phyloP scores from a whole-genome alignment of 2,113 vertebrate species.

The Aythya baeri region DNA sequence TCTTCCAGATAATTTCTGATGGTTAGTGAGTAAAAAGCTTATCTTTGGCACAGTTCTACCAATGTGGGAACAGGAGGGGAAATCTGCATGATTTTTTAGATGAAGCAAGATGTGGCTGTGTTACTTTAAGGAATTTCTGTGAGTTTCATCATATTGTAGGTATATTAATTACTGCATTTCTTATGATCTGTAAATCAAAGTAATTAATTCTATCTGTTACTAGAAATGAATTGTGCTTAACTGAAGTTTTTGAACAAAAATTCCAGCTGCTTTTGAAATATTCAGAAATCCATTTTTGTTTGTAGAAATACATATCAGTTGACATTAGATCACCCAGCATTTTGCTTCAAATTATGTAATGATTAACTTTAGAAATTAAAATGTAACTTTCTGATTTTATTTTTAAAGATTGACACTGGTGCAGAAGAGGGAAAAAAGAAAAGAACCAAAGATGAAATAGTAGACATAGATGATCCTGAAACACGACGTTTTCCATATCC shows the following conservation, averaged over 20 bases:
- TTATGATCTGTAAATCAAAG: conserved; percentile 10
- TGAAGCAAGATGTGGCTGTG: not conserved
- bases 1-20: not conserved
- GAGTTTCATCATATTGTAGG: not conserved
- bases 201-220: not conserved
- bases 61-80: too few species aligned
- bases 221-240: not conserved
- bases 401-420: conserved; percentile 76
- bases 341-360: not conserved
- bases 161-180: not conserved
- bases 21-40: not conserved
- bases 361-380: not conserved
- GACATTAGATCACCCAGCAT: not conserved
- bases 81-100: not conserved
- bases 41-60: not conserved
- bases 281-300: not conserved
- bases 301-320: not conserved
- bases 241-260: not conserved
- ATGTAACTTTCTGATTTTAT: conserved; percentile 20
- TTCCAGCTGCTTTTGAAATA: not conserved
- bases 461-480: conserved; percentile 98
- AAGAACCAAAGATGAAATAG: conserved; percentile 94
- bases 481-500: conserved; percentile 94
- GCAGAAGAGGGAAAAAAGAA: conserved; percentile 93
- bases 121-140: not conserved